Evolutionary conservation across 2,888 invertebrate genomes (phyloP), one percentile per base, ranked within the genome.

Genomic region (Athripsodes cinereus): DNA sequence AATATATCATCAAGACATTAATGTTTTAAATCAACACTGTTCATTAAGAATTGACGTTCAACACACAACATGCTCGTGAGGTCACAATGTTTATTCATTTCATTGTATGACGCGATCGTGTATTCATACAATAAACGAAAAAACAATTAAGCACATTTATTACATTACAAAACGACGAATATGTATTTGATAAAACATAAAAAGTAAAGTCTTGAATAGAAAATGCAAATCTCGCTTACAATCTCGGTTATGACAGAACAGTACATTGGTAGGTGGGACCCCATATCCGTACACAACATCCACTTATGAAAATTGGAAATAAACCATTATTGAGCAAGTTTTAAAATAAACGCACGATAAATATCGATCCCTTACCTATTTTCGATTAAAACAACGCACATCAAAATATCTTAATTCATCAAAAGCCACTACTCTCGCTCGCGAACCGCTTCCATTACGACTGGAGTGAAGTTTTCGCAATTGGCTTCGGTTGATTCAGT

Each of bases 11-110:
- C 3, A 26, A 26, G 26, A 26, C 26, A 26, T 26, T 26, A 26
- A 26, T 26, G 26, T 26, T 26, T 26, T 26, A 40, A 31, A 40
- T 40, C 40, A 16, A 40, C 40, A 40, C 26, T 26, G 40, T 40
- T 16, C 40, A 40, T 8, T 40, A 13, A 40, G 40, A n/a, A 49
- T 44, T 56, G 55, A 56, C 55, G 55, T 56, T 51, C 34, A 35
- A 57, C 47, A 51, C 56, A 57, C 40, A 57, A 57, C 48, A 57
- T 47, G 52, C 58, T 55, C 22, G 56, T 59, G 59, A 59, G 59
- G 59, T 59, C 59, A 59, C 56, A 53, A 58, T 59, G 59, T 59
- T 59, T 59, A 59, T 56, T 56, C 56, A 56, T 50, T 22, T 52
- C 31, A 40, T 55, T 57, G 48, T 49, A 57, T 46, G 21, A 47